Percentiles rank a stretch among this genome's conserved stretches.
Conservation (phyloP, 2,797 vertebrate species). For the Eulemur rubriventer region DNA sequence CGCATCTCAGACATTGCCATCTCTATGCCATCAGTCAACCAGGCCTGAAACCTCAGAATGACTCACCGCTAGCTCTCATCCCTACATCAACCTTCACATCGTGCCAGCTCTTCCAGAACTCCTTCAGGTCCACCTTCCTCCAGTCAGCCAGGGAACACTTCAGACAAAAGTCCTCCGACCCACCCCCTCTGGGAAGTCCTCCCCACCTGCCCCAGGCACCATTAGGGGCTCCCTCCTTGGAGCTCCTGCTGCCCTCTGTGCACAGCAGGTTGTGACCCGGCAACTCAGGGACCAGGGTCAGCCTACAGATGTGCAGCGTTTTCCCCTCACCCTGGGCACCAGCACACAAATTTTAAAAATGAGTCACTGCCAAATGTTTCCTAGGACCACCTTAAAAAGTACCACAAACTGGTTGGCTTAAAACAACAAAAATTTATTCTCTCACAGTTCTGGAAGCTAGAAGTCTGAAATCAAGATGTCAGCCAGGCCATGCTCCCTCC, state of each 20-base stretch:
- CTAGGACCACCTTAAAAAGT: not conserved
- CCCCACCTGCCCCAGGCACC: not conserved
- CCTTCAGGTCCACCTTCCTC: not conserved
- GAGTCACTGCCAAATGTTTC: not conserved
- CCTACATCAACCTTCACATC: accelerated
- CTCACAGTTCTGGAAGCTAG: not conserved
- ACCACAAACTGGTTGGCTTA: not conserved
- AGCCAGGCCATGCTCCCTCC: not conserved
- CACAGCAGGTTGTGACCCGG: not conserved
- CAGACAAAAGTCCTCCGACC: not conserved
- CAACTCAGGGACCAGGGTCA: not conserved
- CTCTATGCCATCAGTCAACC: not conserved
- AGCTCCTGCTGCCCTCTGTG: not conserved
- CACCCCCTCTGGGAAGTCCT: not conserved
- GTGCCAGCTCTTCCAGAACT: not conserved
- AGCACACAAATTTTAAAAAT: not conserved
- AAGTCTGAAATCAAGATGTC: not conserved
- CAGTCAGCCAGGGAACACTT: not conserved
- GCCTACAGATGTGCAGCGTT: not conserved
- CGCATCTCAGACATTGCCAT: not conserved
- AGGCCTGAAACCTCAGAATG: not conserved
- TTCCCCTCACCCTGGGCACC: too few species aligned
- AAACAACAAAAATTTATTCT: not conserved
- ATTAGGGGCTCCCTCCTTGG: accelerated
- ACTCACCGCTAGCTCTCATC: not conserved